These are phyloP conservation scores for Heloderma charlesbogerti DNA, from an alignment of 2,113 vertebrate genomes.

Conservation along the genomic window DNA sequence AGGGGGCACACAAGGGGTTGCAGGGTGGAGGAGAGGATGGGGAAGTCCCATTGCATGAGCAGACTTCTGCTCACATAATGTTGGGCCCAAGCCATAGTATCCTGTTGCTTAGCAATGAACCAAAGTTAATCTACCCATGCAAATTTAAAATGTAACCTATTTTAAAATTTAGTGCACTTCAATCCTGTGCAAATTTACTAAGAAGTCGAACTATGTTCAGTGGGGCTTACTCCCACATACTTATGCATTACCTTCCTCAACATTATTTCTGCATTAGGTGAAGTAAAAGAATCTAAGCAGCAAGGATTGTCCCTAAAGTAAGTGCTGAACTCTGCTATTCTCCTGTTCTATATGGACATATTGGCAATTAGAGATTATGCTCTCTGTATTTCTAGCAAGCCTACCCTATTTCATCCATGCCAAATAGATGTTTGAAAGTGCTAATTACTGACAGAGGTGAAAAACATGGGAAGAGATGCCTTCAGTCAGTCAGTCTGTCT, in stretches of 20 bases:
- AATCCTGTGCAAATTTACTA: background rate
- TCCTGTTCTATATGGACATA: background rate
- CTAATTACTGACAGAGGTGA: background rate
- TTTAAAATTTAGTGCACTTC: too few relatives aligned
- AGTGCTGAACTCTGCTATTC: background rate
- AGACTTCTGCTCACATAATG: too few relatives aligned
- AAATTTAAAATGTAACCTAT: background rate
- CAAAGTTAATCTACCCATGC: background rate
- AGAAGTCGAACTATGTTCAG: background rate
- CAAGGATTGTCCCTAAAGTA: background rate
- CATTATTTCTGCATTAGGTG: background rate
- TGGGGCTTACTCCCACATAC: background rate
- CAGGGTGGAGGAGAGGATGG: too few relatives aligned
- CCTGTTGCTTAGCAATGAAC: background rate
- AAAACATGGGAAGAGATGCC: background rate
- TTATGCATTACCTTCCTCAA: background rate
- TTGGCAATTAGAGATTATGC: background rate
- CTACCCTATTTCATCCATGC: background rate
- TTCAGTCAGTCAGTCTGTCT: background rate
- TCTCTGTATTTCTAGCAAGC: background rate
- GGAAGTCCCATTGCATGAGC: too few relatives aligned
- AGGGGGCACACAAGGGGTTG: too few relatives aligned
- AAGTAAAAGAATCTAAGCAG: background rate
- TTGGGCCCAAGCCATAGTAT: too few relatives aligned
- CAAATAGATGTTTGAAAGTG: background rate